Evolutionary conservation across 2,113 vertebrate genomes (phyloP).

Genomic region (Donacobius atricapilla): DNA sequence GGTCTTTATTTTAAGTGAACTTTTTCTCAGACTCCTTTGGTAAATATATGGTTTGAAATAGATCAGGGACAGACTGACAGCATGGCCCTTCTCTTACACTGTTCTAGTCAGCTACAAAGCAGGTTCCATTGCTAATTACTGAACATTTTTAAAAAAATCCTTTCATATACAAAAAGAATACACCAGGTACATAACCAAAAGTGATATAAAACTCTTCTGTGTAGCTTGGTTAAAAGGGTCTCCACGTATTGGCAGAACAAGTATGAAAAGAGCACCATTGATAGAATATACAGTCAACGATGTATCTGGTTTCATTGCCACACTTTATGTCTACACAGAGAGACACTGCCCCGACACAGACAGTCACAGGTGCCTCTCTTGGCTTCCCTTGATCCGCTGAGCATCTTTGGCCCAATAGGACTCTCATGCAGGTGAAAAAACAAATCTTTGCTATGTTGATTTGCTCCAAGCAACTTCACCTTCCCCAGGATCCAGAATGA

Average conservation of each 20-base stretch:
- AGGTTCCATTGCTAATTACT: slow-evolving; percentile 48
- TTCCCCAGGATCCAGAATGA: slow-evolving; percentile 23
- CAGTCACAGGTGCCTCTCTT: neutral
- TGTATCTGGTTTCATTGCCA: slow-evolving; percentile 37
- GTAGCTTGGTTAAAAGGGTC: slow-evolving; percentile 69
- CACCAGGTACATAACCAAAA: slow-evolving; percentile 67
- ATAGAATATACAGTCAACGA: slow-evolving; percentile 56
- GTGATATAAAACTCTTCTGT: slow-evolving; percentile 68
- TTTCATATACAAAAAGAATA: slow-evolving; percentile 73
- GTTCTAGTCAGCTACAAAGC: slow-evolving; percentile 56
- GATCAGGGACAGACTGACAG: slow-evolving; percentile 55
- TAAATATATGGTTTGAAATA: slow-evolving; percentile 57
- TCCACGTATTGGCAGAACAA: slow-evolving; percentile 62
- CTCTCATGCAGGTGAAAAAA: neutral
- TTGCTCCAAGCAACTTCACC: slow-evolving; percentile 18
- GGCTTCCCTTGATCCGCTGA: slow-evolving; percentile 27
- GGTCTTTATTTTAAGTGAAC: slow-evolving; percentile 51
- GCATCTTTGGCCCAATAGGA: slow-evolving; percentile 11
- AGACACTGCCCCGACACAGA: slow-evolving; percentile 4
- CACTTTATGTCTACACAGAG: slow-evolving; percentile 11
- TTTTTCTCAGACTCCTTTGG: slow-evolving; percentile 64
- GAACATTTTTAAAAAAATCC: slow-evolving; percentile 65
- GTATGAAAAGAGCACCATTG: slow-evolving; percentile 74
- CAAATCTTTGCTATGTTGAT: neutral
- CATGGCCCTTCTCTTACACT: slow-evolving; percentile 30